Evolutionary conservation across 2,113 vertebrate species (phyloP).

Genomic region (Aplodontia rufa): DNA sequence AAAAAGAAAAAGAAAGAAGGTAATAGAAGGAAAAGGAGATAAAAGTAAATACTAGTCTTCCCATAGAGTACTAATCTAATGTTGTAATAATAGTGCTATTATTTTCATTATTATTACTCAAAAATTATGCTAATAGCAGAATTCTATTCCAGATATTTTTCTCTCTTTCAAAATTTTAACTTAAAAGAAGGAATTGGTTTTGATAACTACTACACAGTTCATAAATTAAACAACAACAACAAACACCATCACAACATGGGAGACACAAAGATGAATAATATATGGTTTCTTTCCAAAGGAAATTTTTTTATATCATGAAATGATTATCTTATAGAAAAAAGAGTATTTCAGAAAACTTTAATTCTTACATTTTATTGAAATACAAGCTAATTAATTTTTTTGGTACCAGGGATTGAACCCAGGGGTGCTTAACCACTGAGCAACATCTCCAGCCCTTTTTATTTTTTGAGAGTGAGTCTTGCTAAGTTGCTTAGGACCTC

Average conservation of each 20-base stretch:
- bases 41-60: background rate
- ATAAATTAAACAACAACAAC: background rate
- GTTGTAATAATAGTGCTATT: background rate
- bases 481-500: too few species aligned
- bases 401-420: too few species aligned
- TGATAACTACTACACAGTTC: background rate
- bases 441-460: too few species aligned
- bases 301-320: background rate
- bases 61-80: background rate
- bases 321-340: background rate
- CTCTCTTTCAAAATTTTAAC: background rate
- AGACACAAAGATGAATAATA: background rate
- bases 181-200: background rate
- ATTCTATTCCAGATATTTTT: background rate
- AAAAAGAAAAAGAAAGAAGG: background rate
- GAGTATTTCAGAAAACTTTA: background rate
- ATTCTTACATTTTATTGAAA: background rate
- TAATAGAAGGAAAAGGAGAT: background rate
- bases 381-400: background rate
- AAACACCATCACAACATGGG: background rate
- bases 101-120: background rate
- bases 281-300: background rate
- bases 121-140: background rate
- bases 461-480: too few species aligned
- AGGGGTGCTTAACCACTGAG: too few species aligned